These are phyloP conservation scores for Monochamus alternatus DNA, from an alignment of 2,888 invertebrate genomes.

Conservation along the genomic window DNA sequence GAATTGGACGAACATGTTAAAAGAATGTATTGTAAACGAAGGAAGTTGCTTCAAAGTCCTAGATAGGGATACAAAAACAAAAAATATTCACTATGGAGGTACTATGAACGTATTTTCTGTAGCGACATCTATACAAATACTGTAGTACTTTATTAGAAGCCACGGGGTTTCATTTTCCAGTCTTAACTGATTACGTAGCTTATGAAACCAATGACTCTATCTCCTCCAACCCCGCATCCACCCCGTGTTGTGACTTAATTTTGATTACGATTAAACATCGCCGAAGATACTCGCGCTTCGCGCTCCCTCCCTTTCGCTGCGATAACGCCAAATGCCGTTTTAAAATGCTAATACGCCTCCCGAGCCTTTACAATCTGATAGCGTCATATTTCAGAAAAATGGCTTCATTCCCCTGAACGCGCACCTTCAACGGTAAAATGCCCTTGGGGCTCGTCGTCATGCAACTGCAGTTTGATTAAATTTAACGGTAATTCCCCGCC, in stretches of 20 bases:
- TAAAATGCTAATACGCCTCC: slow-evolving; percentile 49
- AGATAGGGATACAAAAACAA: too few species aligned
- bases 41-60: too few species aligned
- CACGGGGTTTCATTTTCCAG: too few species aligned
- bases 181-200: too few species aligned
- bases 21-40: too few species aligned
- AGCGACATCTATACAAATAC: too few species aligned
- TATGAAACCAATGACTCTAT: too few species aligned
- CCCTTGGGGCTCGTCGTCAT: slow-evolving; percentile 47
- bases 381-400: slow-evolving; percentile 52
- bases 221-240: background rate
- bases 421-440: slow-evolving; percentile 44
- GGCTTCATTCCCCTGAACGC: slow-evolving; percentile 39
- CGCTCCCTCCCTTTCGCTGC: background rate
- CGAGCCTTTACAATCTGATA: slow-evolving; percentile 51
- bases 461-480: slow-evolving; percentile 53
- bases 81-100: too few species aligned
- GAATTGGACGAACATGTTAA: too few species aligned
- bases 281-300: background rate
- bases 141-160: too few species aligned
- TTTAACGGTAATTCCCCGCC: slow-evolving; percentile 48
- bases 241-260: slow-evolving; percentile 18
- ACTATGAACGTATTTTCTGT: too few species aligned
- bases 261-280: slow-evolving; percentile 31
- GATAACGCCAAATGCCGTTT: slow-evolving; percentile 40